A percentile compares a stretch with the other conserved stretches of the same genome.
Evolutionary conservation across 2,113 vertebrate genomes (phyloP).

Genomic region (Pseudonaja textilis): DNA sequence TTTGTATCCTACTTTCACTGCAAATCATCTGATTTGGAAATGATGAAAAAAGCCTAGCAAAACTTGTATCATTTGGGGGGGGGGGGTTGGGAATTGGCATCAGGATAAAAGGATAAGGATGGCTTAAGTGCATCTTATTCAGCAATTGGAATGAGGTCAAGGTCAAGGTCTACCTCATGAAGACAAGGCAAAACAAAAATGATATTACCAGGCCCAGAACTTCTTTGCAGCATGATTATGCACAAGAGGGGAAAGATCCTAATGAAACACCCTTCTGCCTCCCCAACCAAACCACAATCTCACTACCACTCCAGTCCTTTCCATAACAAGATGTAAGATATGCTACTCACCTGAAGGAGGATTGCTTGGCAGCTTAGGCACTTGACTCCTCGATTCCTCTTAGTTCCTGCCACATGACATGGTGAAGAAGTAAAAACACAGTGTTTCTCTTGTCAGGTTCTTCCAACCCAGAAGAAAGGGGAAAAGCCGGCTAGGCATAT

Average conservation of each 20-base stretch:
- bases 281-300: neutral
- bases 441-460: neutral
- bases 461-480: neutral
- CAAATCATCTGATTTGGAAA: neutral
- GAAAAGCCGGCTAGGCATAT: neutral
- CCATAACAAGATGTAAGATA: neutral
- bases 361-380: neutral
- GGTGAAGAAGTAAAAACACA: neutral
- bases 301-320: neutral
- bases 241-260: neutral
- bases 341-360: neutral
- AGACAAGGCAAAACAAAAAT: neutral
- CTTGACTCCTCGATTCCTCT: neutral
- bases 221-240: neutral
- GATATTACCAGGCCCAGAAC: neutral
- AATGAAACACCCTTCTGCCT: neutral
- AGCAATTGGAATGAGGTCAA: neutral
- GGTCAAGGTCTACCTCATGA: neutral
- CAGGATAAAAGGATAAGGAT: neutral
- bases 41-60: neutral
- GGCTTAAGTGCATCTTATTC: neutral
- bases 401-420: neutral
- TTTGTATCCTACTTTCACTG: neutral
- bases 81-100: neutral
- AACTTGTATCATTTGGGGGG: neutral